Base-by-base conservation (phyloP, 2,888 invertebrate species). In the Ernsta delagoae region DNA sequence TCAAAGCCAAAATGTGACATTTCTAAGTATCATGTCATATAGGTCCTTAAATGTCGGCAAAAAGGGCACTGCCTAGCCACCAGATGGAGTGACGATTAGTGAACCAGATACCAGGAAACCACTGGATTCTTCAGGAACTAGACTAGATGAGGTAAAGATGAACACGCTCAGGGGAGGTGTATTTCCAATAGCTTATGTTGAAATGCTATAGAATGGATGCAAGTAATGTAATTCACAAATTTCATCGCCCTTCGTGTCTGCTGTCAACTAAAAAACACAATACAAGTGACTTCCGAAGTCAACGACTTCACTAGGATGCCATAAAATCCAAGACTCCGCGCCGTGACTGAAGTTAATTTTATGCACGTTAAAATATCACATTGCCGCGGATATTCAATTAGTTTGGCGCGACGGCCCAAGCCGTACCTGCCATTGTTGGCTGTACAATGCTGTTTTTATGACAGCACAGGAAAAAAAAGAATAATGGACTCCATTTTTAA, bases 381-480 rank as follows among this genome's bases (percentile, higher is more conserved):
- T 74, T 70, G 74, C 75, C 72, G 67, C 67, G 62, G 72, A 81
- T 67, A 73, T 82, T 83, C 82, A 80, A 81, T 83, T 82, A 78
- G 80, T 76, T 62, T 62, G 43, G 54, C 65, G 66, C 56, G 64
- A 57, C 64, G 64, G 64, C 3, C 64, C 73, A 70, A 43, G 53
- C 24, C 75, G 81, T 87, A 87, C 87, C 87, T 87, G 87, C 81
- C 75, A 82, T 86, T 86, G 86, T 86, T 79, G 74, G 70, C 69
- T 77, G 77, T 63, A 36, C 61, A 57, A 68, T 62, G 48, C 62
- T 4, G 54, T 63, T 69, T 69, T 69, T 69, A 43, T 43, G 41
- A 16, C n/a, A 63, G 11, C 41, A 7, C 36, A 36, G 39, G 41
- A 57, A 60, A 62, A 59, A 41, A 5, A 39, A 24, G 48, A 41